Evolutionary conservation across 2,888 invertebrate species (phyloP), one percentile per base, ranked within the genome.

Genomic region (Melipona beecheii): DNA sequence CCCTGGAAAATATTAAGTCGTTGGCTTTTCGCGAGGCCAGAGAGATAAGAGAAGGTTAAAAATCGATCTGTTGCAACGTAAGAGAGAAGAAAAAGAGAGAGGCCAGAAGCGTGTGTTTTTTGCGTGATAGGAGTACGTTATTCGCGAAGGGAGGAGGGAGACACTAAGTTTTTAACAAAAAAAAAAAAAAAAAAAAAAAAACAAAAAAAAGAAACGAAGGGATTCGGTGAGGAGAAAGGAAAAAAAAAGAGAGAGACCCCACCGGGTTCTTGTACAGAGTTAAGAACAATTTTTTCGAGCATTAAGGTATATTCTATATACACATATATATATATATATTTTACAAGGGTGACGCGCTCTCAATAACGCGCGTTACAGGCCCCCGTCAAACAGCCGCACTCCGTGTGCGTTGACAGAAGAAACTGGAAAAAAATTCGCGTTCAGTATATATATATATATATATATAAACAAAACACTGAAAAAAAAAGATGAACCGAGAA

Each of bases 221-320:
- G 87, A 86, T 88, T 90, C 86, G 86, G 84, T 71, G 73, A 83
- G 87, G 82, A 86, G 85, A 21, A 27, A 31, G 6, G 24, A 4
- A 13, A 27, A 31, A 31, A n/a, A 21, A 21, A 50, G 13, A 36
- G 19, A 19, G 21, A 31, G 50, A n/a, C 43, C 70, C 56, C 83
- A 85, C 88, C 86, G 80, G 89, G 91, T 90, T 92, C 91, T 92
- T 91, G 90, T 91, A 91, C 92, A 92, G 92, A 92, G 89, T 92
- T 90, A 86, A 92, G 74, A 74, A 74, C 52, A 74, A 68, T 71
- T 79, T 85, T 86, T 88, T 87, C 89, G 87, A 89, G 84, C 86
- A 85, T 69, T 91, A 91, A 91, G 90, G 90, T 91, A 92, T 90
- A 91, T 80, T 81, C 90, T 87, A 50, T 90, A 89, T 83, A 84